Evolutionary conservation across 2,888 invertebrate species (phyloP).

Genomic region (Volucella inanis): DNA sequence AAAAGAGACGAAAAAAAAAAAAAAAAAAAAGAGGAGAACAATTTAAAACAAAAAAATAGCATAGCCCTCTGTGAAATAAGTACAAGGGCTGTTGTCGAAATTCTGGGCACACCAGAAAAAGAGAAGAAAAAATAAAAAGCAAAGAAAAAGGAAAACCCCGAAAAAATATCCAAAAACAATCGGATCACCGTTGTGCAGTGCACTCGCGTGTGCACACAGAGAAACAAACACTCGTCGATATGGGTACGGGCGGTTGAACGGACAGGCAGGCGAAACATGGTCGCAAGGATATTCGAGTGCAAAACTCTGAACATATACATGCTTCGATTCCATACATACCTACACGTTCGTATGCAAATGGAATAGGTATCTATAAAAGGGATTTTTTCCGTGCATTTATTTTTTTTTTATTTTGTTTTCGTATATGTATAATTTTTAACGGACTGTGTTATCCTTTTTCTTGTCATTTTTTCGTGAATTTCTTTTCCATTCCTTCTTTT

Average conservation of each 20-base stretch:
- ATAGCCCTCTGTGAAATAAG: conserved; percentile 35
- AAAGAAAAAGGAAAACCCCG: conserved; percentile 29
- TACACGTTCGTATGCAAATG: conserved; percentile 54
- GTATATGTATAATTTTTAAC: conserved; percentile 47
- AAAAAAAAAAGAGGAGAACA: conserved; percentile 58
- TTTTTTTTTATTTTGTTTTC: conserved; percentile 42
- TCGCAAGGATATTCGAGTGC: conserved; percentile 66
- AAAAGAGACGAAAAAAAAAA: conserved; percentile 46
- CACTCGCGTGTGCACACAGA: conserved; percentile 69
- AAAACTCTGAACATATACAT: conserved; percentile 60
- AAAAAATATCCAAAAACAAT: conserved; percentile 60
- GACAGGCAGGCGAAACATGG: conserved; percentile 17
- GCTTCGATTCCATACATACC: conserved; percentile 3
- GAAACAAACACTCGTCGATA: conserved; percentile 49
- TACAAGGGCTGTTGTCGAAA: conserved; percentile 71
- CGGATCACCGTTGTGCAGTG: conserved; percentile 73
- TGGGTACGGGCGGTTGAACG: background rate
- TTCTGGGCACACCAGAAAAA: background rate
- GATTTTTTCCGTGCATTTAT: conserved; percentile 49
- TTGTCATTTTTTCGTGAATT: conserved; percentile 51
- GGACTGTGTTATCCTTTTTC: conserved; percentile 69
- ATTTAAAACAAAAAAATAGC: conserved; percentile 29
- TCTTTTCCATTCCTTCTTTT: conserved; percentile 40
- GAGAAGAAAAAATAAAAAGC: conserved; percentile 29
- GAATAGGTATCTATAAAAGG: conserved; percentile 70